phyloP scores from a whole-genome alignment of 1,140 invertebrate species.

The Drosophila asahinai region DNA sequence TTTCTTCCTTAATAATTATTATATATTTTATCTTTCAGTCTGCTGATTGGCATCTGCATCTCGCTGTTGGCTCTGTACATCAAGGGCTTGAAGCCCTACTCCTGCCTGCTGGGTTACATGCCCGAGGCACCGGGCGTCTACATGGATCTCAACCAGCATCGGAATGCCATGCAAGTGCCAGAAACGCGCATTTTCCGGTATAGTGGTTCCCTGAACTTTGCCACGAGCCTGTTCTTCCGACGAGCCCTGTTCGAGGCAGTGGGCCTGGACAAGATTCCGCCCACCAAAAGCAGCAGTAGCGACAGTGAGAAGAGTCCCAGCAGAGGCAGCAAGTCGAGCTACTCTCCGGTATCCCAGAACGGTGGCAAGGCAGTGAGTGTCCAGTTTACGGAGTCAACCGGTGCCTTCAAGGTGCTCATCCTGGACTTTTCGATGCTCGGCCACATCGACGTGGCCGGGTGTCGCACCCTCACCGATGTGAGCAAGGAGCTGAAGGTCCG shows the following conservation, averaged over 20 bases:
- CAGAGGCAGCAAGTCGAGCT: conserved; percentile 35
- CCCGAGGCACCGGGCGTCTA: conserved; percentile 75
- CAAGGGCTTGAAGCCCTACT: conserved; percentile 78
- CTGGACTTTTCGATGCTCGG: conserved; percentile 78
- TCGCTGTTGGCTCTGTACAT: conserved; percentile 78
- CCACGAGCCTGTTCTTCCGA: conserved; percentile 73
- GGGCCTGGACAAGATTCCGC: conserved; percentile 55
- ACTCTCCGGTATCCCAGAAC: conserved; percentile 58
- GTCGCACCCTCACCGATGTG: conserved; percentile 68
- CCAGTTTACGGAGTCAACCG: conserved; percentile 15
- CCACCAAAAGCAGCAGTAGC: conserved; percentile 1
- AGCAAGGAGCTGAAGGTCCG: conserved; percentile 71
- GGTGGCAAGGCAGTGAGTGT: conserved; percentile 40
- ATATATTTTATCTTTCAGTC: conserved; percentile 33
- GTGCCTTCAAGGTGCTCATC: conserved; percentile 60
- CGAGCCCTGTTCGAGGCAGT: conserved; percentile 65
- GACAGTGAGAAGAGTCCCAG: conserved; percentile 19
- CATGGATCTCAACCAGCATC: conserved; percentile 78
- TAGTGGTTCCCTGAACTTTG: conserved; percentile 81
- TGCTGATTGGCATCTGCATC: conserved; percentile 72
- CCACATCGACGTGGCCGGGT: conserved; percentile 81
- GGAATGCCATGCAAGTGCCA: conserved; percentile 72
- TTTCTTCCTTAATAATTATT: background rate
- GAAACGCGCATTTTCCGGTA: conserved; percentile 81
- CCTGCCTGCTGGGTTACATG: conserved; percentile 70